Conservation (phyloP, 1,140 invertebrate species). For the Penaeus indicus region DNA sequence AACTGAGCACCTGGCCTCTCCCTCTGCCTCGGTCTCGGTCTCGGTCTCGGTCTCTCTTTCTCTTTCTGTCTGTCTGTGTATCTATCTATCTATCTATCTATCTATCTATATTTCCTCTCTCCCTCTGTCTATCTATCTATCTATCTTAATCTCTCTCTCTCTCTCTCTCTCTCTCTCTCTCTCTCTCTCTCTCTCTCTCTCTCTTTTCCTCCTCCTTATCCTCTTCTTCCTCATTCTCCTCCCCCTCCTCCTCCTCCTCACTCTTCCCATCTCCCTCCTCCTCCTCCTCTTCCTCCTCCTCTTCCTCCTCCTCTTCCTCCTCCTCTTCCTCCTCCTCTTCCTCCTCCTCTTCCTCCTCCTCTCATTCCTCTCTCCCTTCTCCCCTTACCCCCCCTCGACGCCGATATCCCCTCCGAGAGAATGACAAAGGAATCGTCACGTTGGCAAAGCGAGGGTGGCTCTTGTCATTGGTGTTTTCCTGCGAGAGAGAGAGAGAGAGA, state of each 20-base stretch:
- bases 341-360: neutral
- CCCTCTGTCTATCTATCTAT: neutral
- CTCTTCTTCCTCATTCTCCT: neutral
- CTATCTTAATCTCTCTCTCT: no score
- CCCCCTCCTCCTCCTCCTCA: constrained; percentile 15
- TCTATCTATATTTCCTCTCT: neutral
- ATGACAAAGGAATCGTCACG: no score
- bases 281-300: neutral
- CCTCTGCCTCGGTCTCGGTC: no score
- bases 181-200: neutral
- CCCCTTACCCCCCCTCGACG: neutral
- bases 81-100: neutral
- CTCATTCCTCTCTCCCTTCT: neutral
- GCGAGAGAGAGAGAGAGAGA: no score
- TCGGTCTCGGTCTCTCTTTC: no score
- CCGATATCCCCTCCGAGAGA: neutral
- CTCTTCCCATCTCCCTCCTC: neutral
- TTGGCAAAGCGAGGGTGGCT: no score
- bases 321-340: neutral
- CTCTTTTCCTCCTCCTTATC: neutral
- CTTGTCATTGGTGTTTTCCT: no score
- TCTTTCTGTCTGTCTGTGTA: neutral
- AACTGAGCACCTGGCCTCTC: no score
- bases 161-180: neutral
- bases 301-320: neutral